Percentiles rank a stretch among this genome's conserved stretches.
phyloP scores from a whole-genome alignment of 2,113 vertebrate species.

The Otus sunia region DNA sequence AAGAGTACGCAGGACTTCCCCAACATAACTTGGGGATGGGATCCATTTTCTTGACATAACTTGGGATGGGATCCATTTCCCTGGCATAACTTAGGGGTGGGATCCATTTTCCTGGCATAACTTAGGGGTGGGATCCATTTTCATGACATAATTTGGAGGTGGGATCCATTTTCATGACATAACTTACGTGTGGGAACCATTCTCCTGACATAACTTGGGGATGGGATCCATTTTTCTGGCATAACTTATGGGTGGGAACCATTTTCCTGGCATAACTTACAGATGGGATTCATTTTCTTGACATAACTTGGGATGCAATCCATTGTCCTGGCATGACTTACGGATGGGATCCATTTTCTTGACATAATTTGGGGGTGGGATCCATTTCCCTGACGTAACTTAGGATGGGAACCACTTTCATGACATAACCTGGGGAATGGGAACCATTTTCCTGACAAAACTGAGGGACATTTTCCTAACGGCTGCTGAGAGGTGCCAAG shows the following conservation, averaged over 20 bases:
- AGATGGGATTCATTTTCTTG: not conserved
- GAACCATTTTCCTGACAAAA: no score
- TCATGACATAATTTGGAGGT: no score
- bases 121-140: not conserved
- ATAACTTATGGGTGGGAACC: not conserved
- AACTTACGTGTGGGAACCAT: no score
- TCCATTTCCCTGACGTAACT: no score
- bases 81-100: not conserved
- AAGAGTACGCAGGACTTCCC: accelerated
- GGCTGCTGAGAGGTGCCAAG: not conserved
- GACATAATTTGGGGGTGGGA: no score
- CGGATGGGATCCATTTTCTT: not conserved
- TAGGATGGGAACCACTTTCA: no score
- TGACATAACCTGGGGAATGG: no score
- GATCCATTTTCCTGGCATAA: not conserved
- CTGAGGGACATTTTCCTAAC: not conserved
- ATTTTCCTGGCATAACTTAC: not conserved
- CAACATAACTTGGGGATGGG: not conserved
- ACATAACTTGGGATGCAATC: not conserved
- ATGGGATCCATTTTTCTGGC: no score
- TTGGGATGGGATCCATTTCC: not conserved
- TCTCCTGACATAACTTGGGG: no score
- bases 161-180: no score
- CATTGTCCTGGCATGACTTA: not conserved
- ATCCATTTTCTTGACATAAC: not conserved